Conservation (phyloP, 2,888 invertebrate genomes). For the Prenolepis imparis region DNA sequence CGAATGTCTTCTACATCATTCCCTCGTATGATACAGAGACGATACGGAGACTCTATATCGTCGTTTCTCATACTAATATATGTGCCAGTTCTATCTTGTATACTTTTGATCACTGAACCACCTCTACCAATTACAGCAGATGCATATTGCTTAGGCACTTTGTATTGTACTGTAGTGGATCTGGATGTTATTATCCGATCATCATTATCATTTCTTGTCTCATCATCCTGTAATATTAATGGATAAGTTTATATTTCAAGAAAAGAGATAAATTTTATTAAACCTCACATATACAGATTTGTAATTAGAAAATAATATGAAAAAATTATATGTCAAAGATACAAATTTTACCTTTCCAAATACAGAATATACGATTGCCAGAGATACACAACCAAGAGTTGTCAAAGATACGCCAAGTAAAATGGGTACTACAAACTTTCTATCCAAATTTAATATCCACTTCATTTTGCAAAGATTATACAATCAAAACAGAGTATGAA, state of each 20-base stretch:
- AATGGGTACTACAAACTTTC: slow-evolving; percentile 86
- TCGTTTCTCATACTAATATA: slow-evolving; percentile 87
- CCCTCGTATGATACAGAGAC: slow-evolving; percentile 92
- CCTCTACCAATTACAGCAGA: slow-evolving; percentile 91
- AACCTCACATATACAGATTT: background rate
- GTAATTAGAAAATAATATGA: background rate
- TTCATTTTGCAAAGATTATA: slow-evolving; percentile 72
- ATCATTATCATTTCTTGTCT: background rate
- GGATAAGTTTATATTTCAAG: background rate
- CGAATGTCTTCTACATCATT: slow-evolving; percentile 88
- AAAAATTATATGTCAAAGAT: background rate
- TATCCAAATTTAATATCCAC: slow-evolving; percentile 61
- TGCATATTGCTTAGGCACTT: slow-evolving; percentile 89
- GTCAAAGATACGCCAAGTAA: slow-evolving; percentile 90
- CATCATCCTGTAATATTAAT: slow-evolving; percentile 80
- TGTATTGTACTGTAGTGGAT: slow-evolving; percentile 87
- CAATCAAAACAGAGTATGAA: background rate
- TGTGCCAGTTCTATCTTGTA: slow-evolving; percentile 92
- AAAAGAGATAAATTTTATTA: background rate
- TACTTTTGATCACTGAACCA: slow-evolving; percentile 92
- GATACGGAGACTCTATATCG: slow-evolving; percentile 86
- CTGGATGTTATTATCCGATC: slow-evolving; percentile 68
- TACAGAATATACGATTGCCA: slow-evolving; percentile 90
- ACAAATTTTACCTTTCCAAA: slow-evolving; percentile 88
- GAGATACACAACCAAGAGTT: slow-evolving; percentile 87